A percentile compares a stretch with the other conserved stretches of the same genome.
These are phyloP conservation scores for Melanotaenia parkinsoni DNA, from an alignment of 2,797 vertebrate genomes.

Conservation along the genomic window DNA sequence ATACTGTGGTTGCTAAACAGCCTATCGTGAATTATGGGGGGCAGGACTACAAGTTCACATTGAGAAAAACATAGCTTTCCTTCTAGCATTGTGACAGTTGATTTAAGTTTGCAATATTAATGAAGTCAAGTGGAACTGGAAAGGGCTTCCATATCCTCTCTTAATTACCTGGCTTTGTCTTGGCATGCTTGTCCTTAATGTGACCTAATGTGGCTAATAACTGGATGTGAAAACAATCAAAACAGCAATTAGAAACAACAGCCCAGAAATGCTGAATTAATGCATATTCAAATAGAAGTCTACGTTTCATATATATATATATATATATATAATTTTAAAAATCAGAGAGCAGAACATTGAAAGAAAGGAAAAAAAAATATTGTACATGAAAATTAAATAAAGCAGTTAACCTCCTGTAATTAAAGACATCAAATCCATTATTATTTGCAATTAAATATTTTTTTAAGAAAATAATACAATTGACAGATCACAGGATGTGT, in stretches of 20 bases:
- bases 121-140: constrained; percentile 73
- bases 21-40: constrained; percentile 69
- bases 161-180: constrained; percentile 80
- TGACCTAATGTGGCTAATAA: constrained; percentile 85
- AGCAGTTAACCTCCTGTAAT: constrained; percentile 8
- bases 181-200: constrained; percentile 79
- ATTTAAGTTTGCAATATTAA: constrained; percentile 76
- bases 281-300: constrained; percentile 1
- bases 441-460: constrained; percentile 38
- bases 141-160: constrained; percentile 58
- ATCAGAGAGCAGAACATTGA: not conserved
- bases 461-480: constrained; percentile 31
- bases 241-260: constrained; percentile 78
- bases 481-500: constrained; percentile 49
- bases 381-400: not conserved
- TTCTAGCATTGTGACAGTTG: constrained; percentile 77
- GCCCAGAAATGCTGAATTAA: constrained; percentile 54
- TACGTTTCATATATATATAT: not conserved
- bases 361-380: not conserved
- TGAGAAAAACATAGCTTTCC: constrained; percentile 77
- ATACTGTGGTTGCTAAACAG: constrained; percentile 83
- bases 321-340: no score
- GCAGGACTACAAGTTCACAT: constrained; percentile 82
- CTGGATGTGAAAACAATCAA: constrained; percentile 75
- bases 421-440: constrained; percentile 33